Base-by-base conservation (phyloP, 2,113 vertebrate genomes). In the Falco punctatus region DNA sequence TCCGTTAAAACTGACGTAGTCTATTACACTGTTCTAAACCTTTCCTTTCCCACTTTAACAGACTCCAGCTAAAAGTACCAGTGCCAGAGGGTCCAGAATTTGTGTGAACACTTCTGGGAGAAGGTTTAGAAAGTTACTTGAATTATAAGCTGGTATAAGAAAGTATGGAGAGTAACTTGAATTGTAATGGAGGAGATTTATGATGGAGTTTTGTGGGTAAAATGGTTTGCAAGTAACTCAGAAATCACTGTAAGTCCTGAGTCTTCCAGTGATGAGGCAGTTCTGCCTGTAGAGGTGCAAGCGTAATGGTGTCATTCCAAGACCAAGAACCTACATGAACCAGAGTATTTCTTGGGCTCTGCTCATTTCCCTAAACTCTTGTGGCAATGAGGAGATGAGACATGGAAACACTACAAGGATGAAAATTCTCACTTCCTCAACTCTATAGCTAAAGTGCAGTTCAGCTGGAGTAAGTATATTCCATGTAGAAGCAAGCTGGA, bases 61-160 rank as follows among this genome's bases (percentile, higher is more conserved):
- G 78, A 28, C 5, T 51, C 26, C 5, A 59, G 11, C 28, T 59
- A 30, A 26, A 65, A 51, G 28, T 26, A 46, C 19, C 16, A 26
- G 16, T 17, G n/a, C 0, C 0, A 17, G 38, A 4, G 19, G 87
- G 40, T 2, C 6, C 7, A 70, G 26, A 65, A 62, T 42, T 52
- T 70, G 18, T 42, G 52, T 1, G 2, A 75, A 54, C 8, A 4
- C 9, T 58, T 86, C 40, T n/a, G 22, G 19, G 19, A 86, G 10
- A 80, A 82, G 0, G 3, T 24, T 40, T 73, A 15, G 24, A 48
- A 64, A 81, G 9, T 44, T 26, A 46, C 5, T 24, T 57, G 38
- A 52, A 40, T 61, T 52, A 48, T 8, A 85, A 42, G 42, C 42
- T 14, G 14, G 13, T 42, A 42, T 42, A 42, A 86, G 8, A 80